Evolutionary conservation across 2,797 vertebrate species (phyloP), one percentile per base, ranked within the genome.

Genomic region (Acrossocheilus fasciatus): DNA sequence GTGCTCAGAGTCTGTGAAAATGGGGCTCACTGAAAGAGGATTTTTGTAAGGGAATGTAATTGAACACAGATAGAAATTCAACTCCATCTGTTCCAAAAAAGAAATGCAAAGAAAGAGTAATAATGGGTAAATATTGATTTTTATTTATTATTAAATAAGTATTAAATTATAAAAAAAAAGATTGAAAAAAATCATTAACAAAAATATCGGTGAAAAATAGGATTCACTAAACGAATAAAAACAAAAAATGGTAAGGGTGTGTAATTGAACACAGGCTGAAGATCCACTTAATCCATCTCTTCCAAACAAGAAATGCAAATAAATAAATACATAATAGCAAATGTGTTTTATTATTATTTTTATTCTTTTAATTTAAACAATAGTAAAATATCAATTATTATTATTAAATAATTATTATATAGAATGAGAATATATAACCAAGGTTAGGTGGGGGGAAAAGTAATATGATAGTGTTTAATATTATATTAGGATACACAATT

Each of bases 381-480:
- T 11, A 26, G 52, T 18, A 54, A 6, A 62, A 26, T 12, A 59
- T 23, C 1, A n/a, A 30, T 66, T 14, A 52, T 41, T 41, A 70
- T 36, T 23, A 10, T 2, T 41, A 8, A 70, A 8, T 34, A 8
- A 66, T 66, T 4, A 66, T 66, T 66, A 66, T 17, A 34, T 66
- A 57, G 20, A 39, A 88, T 79, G 39, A 78, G 52, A 82, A 82
- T 18, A 70, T 45, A 84, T n/a, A 68, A 34, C 23, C n/a, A 75
- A 64, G 26, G 41, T 23, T 9, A 57, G 54, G 54, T 20, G 20
- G 54, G 54, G 18, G 18, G 0, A 20, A 23, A 54, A 8, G 18
- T 54, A 3, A 57, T 9, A 23, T 57, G 8, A 66, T 23, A 47
- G 62, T 15, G 23, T 47, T 78, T 54, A 57, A 45, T 18, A 14